These are phyloP conservation scores for Lepidocyrtoides sp. DNA, from an alignment of 2,888 invertebrate genomes.

Conservation along the genomic window DNA sequence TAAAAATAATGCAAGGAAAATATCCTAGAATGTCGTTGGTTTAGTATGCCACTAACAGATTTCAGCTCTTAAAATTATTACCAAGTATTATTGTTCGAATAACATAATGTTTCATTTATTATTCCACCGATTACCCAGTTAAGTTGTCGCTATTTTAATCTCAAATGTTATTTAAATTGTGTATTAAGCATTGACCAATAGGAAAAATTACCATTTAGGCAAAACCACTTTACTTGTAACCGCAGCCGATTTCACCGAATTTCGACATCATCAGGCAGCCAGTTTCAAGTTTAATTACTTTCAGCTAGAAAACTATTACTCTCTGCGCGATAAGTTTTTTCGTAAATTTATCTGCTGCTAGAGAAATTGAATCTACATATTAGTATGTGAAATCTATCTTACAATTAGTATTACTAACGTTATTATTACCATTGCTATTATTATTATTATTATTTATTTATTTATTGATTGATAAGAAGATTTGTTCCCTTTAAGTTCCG, in stretches of 20 bases:
- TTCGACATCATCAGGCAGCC: too few relatives aligned
- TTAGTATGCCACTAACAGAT: constrained; percentile 28
- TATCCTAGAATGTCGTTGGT: background rate
- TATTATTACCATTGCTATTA: background rate
- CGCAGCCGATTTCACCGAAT: too few relatives aligned
- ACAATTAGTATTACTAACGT: background rate
- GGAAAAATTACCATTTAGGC: too few relatives aligned
- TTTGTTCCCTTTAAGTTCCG: constrained; percentile 18
- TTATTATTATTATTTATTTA: background rate
- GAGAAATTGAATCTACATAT: too few relatives aligned
- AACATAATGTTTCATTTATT: background rate
- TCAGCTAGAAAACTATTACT: too few relatives aligned
- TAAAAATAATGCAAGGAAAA: background rate
- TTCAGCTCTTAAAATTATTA: background rate
- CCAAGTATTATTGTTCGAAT: background rate
- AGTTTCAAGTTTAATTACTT: too few relatives aligned
- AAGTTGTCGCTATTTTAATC: background rate
- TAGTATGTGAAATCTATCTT: too few relatives aligned
- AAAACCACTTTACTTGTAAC: too few relatives aligned
- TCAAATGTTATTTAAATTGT: too few relatives aligned
- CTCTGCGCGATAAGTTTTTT: too few relatives aligned
- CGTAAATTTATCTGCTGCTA: too few relatives aligned
- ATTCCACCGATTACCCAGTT: constrained; percentile 27
- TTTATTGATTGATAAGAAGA: background rate
- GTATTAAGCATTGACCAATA: too few relatives aligned